phyloP scores from a whole-genome alignment of 2,888 invertebrate species.

The Athalia rosae region DNA sequence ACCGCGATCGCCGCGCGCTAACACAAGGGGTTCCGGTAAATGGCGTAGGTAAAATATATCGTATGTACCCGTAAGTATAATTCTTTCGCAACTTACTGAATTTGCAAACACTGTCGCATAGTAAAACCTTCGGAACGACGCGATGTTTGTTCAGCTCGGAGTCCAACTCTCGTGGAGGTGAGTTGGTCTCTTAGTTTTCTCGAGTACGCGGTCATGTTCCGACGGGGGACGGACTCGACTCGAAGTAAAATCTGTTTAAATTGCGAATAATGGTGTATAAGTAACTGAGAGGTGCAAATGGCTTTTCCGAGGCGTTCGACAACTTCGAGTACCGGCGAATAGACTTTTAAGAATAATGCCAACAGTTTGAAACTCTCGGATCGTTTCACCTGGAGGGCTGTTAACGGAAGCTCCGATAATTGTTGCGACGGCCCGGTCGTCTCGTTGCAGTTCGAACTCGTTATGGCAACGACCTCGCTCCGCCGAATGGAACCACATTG shows the following conservation, averaged over 20 bases:
- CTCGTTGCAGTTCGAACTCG: background rate
- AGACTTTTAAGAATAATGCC: background rate
- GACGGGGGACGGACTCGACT: too few relatives aligned
- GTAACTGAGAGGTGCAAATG: background rate
- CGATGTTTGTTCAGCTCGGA: background rate
- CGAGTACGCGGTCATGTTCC: slow-evolving; percentile 21
- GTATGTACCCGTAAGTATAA: background rate
- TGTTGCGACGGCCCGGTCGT: slow-evolving; percentile 11
- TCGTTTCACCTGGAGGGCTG: slow-evolving; percentile 30
- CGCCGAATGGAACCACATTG: background rate
- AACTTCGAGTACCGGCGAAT: background rate
- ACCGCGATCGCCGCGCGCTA: background rate
- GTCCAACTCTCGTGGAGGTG: background rate
- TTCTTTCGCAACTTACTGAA: slow-evolving; percentile 3
- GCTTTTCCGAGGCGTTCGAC: background rate
- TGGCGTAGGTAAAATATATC: background rate
- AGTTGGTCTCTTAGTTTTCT: background rate
- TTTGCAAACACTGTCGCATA: slow-evolving; percentile 28
- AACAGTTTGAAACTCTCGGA: background rate
- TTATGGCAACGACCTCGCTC: slow-evolving; percentile 20
- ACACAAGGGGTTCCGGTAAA: background rate
- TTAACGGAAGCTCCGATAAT: slow-evolving; percentile 43
- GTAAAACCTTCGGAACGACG: too few relatives aligned
- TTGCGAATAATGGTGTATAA: background rate
- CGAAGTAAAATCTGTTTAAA: slow-evolving; percentile 9